Evolutionary conservation across 2,888 invertebrate genomes (phyloP).

Genomic region (Sarcophaga rosellei): DNA sequence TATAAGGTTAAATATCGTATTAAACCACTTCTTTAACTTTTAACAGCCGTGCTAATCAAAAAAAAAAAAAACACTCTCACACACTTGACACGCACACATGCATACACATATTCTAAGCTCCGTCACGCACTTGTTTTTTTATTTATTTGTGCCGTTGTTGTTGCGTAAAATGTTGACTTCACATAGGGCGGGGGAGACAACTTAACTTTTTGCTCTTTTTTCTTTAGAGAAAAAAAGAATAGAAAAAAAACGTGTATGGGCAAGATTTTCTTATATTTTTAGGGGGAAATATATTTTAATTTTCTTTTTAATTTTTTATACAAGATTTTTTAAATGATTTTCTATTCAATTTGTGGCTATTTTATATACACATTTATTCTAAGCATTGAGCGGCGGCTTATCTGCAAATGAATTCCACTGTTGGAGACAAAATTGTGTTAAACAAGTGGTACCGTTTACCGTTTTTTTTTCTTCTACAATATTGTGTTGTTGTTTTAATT

Average conservation of each 20-base stretch:
- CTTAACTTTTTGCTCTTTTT: slow-evolving; percentile 21
- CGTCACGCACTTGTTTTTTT: slow-evolving; percentile 23
- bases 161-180: neutral
- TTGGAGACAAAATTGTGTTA: neutral
- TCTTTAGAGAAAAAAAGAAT: neutral
- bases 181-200: neutral
- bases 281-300: neutral
- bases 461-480: neutral
- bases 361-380: neutral
- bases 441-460: slow-evolving; percentile 3
- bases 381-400: too few species aligned
- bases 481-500: neutral
- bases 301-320: neutral
- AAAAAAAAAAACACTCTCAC: neutral
- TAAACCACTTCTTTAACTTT: slow-evolving; percentile 4
- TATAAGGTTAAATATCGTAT: slow-evolving; percentile 10
- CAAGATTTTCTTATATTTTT: neutral
- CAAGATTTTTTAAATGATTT: neutral
- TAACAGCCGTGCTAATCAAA: neutral
- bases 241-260: neutral
- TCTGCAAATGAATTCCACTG: too few species aligned
- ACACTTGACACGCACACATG: neutral
- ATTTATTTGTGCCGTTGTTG: neutral
- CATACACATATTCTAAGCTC: neutral
- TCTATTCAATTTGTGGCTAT: neutral